Evolutionary conservation across 2,888 invertebrate genomes (phyloP).

Genomic region (Habrosyne pyritoides): DNA sequence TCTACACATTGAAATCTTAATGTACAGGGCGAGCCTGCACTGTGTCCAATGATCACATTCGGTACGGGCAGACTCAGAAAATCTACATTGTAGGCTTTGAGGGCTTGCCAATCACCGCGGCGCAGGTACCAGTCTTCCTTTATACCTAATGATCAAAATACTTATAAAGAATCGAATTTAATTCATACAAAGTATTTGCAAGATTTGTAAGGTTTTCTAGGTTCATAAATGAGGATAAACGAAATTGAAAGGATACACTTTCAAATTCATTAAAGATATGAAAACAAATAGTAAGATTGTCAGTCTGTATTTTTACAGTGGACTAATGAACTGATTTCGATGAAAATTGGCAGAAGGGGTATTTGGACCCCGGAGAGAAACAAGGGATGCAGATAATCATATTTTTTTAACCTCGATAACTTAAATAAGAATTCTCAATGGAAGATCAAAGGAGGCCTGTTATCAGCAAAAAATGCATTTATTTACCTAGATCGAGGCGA

Average conservation of each 20-base stretch:
- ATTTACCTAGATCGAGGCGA: constrained; percentile 68
- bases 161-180: constrained; percentile 18
- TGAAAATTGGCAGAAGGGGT: too few relatives aligned
- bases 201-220: background rate
- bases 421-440: background rate
- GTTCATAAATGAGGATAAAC: background rate
- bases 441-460: background rate
- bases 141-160: constrained; percentile 57
- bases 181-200: background rate
- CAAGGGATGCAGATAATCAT: too few relatives aligned
- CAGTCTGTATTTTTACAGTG: too few relatives aligned
- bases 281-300: too few relatives aligned
- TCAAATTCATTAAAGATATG: too few relatives aligned
- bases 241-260: background rate
- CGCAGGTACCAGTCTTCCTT: constrained; percentile 70
- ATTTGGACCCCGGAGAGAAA: constrained; percentile 6
- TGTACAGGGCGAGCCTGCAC: constrained; percentile 50
- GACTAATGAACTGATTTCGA: too few relatives aligned
- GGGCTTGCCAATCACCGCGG: constrained; percentile 70
- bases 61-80: constrained; percentile 55
- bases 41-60: constrained; percentile 63
- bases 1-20: constrained; percentile 54
- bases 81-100: constrained; percentile 47
- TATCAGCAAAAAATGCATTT: background rate
- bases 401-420: too few relatives aligned